These are phyloP conservation scores for Saccostrea echinata DNA, from an alignment of 1,140 invertebrate species.

Conservation along the genomic window DNA sequence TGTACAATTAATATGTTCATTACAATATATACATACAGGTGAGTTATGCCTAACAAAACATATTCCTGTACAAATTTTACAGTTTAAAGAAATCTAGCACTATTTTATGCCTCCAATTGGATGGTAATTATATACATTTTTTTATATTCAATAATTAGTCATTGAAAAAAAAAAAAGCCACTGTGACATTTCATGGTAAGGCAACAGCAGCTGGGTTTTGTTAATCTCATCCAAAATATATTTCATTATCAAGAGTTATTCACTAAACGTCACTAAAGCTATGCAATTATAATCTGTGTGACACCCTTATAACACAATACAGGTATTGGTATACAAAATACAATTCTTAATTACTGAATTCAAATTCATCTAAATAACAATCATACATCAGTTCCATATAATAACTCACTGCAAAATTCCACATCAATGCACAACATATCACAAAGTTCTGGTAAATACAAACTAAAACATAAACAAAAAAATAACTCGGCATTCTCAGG, in stretches of 20 bases:
- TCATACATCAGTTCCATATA: not conserved
- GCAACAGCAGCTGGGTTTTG: not conserved
- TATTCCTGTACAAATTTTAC: not conserved
- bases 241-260: not conserved
- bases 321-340: not conserved
- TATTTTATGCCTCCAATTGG: not conserved
- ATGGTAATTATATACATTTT: not conserved
- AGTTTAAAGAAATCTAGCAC: not conserved
- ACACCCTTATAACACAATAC: not conserved
- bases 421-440: constrained; percentile 3
- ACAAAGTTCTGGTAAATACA: not conserved
- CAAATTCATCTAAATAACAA: not conserved
- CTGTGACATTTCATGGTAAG: not conserved
- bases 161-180: not conserved
- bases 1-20: too few relatives aligned
- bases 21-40: too few relatives aligned
- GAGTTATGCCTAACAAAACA: not conserved
- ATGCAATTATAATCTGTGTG: not conserved
- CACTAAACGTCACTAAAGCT: not conserved
- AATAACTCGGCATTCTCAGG: not conserved
- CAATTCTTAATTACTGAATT: not conserved
- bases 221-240: not conserved
- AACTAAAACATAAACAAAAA: not conserved
- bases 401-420: not conserved
- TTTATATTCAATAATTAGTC: constrained; percentile 7